Base-by-base conservation (phyloP, 2,797 vertebrate species). In the Vireo griseus region DNA sequence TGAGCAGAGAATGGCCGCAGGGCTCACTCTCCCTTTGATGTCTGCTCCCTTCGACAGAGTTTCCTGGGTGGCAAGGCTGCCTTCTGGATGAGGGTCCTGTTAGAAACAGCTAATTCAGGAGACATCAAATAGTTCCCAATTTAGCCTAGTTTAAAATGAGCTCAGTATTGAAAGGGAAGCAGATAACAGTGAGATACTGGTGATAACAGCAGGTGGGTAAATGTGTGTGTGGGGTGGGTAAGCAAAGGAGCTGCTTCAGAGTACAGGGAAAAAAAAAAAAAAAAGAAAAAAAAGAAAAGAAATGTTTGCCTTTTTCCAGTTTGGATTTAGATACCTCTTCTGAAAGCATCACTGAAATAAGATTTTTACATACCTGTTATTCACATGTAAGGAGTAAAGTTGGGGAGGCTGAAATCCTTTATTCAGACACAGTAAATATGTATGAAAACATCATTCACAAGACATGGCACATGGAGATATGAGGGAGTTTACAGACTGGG, bases 101-200 rank as follows among this genome's bases (percentile, higher is more conserved):
- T 94, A 95, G 86, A 91, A 92, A 78, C 1, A 95, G 84, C 78
- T 77, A 47, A 21, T 90, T 96, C 7, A 6, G 78, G 79, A 96
- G 73, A 55, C 87, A 95, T 95, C 74, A 82, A 92, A 90, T 92
- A 82, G 57, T 47, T 95, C 50, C 68, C 40, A 78, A 92, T 88
- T 96, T 97, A 90, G 80, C 85, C 86, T 85, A 33, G 93, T 90
- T 95, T 88, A 94, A 39, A 66, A 95, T 74, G 79, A 94, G 44
- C 55, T 93, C 88, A 81, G 6, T 95, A 95, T 44, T 96, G 86
- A 83, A 94, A 94, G 26, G 44, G 75, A 88, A 93, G 51, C n/a
- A 83, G 83, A 62, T 48, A 71, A 9, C 76, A 40, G 35, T 44
- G 55, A 82, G 54, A 39, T 35, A 7, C 47, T 42, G 71, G 86